Evolutionary conservation across 1,140 invertebrate genomes (phyloP), one percentile per base, ranked within the genome.

Genomic region (Leptinotarsa texana): DNA sequence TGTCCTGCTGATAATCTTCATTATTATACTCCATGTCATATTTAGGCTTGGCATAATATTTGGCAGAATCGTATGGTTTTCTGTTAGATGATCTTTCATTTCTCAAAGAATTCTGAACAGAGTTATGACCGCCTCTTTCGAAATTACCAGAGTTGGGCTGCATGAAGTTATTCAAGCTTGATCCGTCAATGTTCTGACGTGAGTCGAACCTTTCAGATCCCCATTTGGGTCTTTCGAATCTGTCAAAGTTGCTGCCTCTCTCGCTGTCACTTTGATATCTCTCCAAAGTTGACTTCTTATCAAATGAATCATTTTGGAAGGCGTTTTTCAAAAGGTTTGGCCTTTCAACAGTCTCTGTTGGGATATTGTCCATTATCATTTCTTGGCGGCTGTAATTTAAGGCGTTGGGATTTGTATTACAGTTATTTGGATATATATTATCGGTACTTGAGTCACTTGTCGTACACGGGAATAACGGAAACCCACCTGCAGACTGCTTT

Each of bases 361-460:
- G 82, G 22, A 89, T 80, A 74, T 87, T 87, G 75, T 89, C 88
- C 69, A 89, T 85, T 63, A 89, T 82, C 77, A 88, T 89, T 79
- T 90, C 89, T 33, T 90, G 83, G 13, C 94, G 87, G 6, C 93
- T 93, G 80, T 94, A 95, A 47, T 94, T 94, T 72, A 94, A 90
- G 17, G 94, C 90, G 78, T 94, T 94, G 18, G 94, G 93, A 81
- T 95, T 96, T 1, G 93, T 92, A 78, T 92, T 94, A 81, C 93
- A 95, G 79, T 95, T 93, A 27, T 94, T 92, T 1, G 94, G 94
- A 84, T 95, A 96, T 1, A 92, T 92, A 79, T 91, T 91, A 82
- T 95, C 94, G 74, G 93, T 92, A 33, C 92, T 93, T 74, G 92
- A 93, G 3, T 92, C 92, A 8, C 91, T 92, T 15, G 91, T 92